Evolutionary conservation across 2,888 invertebrate genomes (phyloP).

Genomic region (Carabus problematicus): DNA sequence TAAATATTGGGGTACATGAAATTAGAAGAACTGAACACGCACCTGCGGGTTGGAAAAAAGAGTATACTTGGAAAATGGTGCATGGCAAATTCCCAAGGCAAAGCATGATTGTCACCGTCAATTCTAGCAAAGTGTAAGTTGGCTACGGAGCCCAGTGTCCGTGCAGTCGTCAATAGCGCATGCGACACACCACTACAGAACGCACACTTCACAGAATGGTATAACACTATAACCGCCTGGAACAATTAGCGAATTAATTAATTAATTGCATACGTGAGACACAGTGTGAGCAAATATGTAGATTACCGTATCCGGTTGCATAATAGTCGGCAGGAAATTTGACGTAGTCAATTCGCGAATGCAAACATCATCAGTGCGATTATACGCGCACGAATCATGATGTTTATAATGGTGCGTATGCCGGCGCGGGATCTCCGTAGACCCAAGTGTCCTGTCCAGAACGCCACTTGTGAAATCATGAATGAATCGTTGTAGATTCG

Average conservation of each 20-base stretch:
- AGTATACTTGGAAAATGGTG: constrained; percentile 80
- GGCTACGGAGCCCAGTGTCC: constrained; percentile 65
- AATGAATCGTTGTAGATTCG: constrained; percentile 64
- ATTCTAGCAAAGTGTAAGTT: constrained; percentile 71
- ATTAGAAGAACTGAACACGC: constrained; percentile 44
- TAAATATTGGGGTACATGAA: too few relatives aligned
- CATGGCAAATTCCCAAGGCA: constrained; percentile 87
- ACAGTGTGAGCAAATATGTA: too few relatives aligned
- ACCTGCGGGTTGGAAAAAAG: constrained; percentile 79
- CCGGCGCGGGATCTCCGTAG: constrained; percentile 37
- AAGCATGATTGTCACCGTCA: constrained; percentile 83
- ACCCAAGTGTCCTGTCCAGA: constrained; percentile 53
- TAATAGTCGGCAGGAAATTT: constrained; percentile 69
- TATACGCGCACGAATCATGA: neutral
- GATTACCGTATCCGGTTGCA: constrained; percentile 67
- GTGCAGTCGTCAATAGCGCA: constrained; percentile 71
- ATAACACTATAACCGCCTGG: constrained; percentile 69
- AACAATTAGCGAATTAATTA: constrained; percentile 34
- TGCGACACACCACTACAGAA: constrained; percentile 77
- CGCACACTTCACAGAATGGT: constrained; percentile 79
- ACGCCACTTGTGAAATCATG: constrained; percentile 61
- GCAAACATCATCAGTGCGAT: constrained; percentile 54
- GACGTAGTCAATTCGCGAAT: constrained; percentile 71
- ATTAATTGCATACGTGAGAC: too few relatives aligned
- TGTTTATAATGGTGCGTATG: constrained; percentile 24